Conservation (phyloP, 2,888 invertebrate species). For the Sinotaia quadrata region DNA sequence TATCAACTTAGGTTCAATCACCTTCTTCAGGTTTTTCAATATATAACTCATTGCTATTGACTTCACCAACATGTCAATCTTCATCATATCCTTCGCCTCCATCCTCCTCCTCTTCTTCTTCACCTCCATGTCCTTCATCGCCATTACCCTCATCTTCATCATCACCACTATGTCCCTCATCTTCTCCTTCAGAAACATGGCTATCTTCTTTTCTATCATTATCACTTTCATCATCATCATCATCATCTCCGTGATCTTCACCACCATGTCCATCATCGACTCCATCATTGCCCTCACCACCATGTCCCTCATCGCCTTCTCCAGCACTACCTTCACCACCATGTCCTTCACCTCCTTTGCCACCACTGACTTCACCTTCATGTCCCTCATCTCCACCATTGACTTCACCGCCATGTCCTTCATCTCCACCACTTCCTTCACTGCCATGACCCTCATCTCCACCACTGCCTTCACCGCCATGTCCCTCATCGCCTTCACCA, state of each 20-base stretch:
- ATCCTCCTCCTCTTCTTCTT: not conserved
- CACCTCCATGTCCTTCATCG: not conserved
- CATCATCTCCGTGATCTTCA: not conserved
- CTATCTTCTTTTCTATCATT: not conserved
- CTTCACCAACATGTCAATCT: not conserved
- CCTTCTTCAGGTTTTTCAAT: constrained; percentile 14
- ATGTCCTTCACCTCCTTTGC: not conserved
- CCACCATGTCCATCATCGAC: not conserved
- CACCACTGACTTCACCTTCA: not conserved
- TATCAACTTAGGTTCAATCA: not conserved
- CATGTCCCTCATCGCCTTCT: not conserved
- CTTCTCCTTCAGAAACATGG: not conserved
- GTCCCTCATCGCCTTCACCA: not conserved
- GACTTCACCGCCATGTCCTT: not conserved
- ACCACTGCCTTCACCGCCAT: not conserved
- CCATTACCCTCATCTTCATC: not conserved
- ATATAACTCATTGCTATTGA: too few species aligned
- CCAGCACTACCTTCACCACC: not conserved
- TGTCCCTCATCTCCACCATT: not conserved
- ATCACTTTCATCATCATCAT: not conserved
- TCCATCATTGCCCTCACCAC: not conserved
- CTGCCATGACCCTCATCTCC: not conserved
- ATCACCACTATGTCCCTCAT: not conserved
- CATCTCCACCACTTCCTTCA: not conserved
- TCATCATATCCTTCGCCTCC: not conserved